Evolutionary conservation across 1,140 invertebrate genomes (phyloP).

Genomic region (Ericerus pela): DNA sequence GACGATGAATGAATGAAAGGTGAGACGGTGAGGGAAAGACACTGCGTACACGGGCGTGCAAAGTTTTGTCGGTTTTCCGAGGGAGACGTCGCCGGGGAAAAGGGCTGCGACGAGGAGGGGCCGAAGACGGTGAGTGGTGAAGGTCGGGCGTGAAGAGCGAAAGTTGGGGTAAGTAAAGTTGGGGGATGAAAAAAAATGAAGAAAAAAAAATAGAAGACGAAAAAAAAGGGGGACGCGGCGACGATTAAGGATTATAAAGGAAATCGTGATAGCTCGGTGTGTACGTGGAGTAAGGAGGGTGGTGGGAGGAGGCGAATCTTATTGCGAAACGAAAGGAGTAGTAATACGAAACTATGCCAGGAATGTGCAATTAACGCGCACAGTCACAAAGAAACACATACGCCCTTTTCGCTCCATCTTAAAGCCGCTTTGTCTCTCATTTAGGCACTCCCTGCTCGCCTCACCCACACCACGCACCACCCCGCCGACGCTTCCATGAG

Average conservation of each 20-base stretch:
- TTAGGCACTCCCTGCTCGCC: slow-evolving; percentile 1
- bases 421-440: slow-evolving; percentile 16
- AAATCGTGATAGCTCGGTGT: slow-evolving; percentile 9
- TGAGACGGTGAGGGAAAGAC: too few relatives aligned
- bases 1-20: too few relatives aligned
- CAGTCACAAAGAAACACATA: slow-evolving; percentile 12
- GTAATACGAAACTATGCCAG: slow-evolving; percentile 23
- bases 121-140: slow-evolving; percentile 14
- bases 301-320: slow-evolving; percentile 1
- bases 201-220: too few relatives aligned
- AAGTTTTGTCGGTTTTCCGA: slow-evolving; percentile 1
- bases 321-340: slow-evolving; percentile 15
- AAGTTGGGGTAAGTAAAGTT: slow-evolving; percentile 9
- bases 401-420: slow-evolving; percentile 1
- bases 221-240: not conserved
- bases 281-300: too few relatives aligned
- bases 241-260: slow-evolving; percentile 12
- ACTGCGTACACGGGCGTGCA: not conserved
- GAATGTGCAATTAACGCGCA: slow-evolving; percentile 26
- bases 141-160: slow-evolving; percentile 15
- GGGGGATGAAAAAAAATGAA: too few relatives aligned
- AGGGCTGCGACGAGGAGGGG: slow-evolving; percentile 17
- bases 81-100: slow-evolving; percentile 3
- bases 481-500: slow-evolving; percentile 4
- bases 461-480: slow-evolving; percentile 8